Evolutionary conservation across 2,113 vertebrate genomes (phyloP), one percentile per base, ranked within the genome.

Genomic region (Condylura cristata): DNA sequence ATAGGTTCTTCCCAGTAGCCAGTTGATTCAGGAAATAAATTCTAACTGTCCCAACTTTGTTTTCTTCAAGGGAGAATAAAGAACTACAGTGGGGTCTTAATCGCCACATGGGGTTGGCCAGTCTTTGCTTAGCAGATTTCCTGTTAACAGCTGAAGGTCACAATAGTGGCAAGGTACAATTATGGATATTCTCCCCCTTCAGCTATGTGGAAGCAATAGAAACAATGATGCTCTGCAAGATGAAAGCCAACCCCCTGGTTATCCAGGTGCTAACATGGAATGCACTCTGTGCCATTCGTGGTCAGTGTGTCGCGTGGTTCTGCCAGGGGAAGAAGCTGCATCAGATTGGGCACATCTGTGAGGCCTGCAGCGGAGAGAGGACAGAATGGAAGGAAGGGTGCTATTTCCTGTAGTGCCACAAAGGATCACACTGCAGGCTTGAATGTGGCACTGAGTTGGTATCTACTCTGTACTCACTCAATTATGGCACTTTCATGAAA

Each of bases 141-240:
- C 30, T 53, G 22, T 80, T 91, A 80, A 86, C 66, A 87, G 60
- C 46, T 80, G 32, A 14, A 18, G 61, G 70, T 41, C 58, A 79
- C 70, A 81, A 44, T 32, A 90, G 60, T 63, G 30, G n/a, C 56
- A 75, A 60, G 44, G 26, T 22, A 82, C 70, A 51, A 75, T 58
- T 56, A 80, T 78, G 60, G 63, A 53, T 65, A 95, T 78, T 26
- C 61, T 86, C 46, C 51, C 37, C 89, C 39, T 95, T 93, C 63
- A 14, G 90, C 34, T 88, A 51, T 41, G 87, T 60, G n/a, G 48
- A 71, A 76, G 92, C 71, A 61, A 4, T 32, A 78, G 63, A 87
- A 94, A 94, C 81, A 71, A 56, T 5, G 65, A 91, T 84, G 44
- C 53, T 32, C n/a, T n/a, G 34, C 60, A 46, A 87, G 76, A 85